Conservation (phyloP, 2,888 invertebrate genomes). For the Phaonia tiefii region DNA sequence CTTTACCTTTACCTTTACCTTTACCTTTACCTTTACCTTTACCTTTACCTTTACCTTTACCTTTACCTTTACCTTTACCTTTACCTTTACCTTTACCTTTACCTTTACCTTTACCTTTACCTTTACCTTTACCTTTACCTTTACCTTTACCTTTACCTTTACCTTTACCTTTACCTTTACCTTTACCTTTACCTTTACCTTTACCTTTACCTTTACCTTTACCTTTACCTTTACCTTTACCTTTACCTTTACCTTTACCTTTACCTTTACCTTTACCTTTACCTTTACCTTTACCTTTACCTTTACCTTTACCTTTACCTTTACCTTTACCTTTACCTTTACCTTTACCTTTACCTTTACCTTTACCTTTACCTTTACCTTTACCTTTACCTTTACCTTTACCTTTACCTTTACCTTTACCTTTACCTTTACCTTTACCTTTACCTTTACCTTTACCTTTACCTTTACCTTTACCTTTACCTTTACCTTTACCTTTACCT, state of each 20-base stretch:
- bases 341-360: no score
- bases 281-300: no score
- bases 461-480: no score
- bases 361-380: no score
- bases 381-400: no score
- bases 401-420: no score
- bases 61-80: neutral
- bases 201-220: conserved; percentile 1
- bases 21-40: conserved; percentile 1
- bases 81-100: conserved; percentile 1
- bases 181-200: neutral
- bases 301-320: no score
- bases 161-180: neutral
- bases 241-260: neutral
- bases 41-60: neutral
- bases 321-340: no score
- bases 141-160: conserved; percentile 1
- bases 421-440: no score
- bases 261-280: no score
- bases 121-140: neutral
- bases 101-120: neutral
- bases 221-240: neutral
- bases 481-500: no score
- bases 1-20: neutral
- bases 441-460: no score